These are phyloP conservation scores for Drosophila tropicalis DNA, from an alignment of 1,140 invertebrate genomes.

Conservation along the genomic window DNA sequence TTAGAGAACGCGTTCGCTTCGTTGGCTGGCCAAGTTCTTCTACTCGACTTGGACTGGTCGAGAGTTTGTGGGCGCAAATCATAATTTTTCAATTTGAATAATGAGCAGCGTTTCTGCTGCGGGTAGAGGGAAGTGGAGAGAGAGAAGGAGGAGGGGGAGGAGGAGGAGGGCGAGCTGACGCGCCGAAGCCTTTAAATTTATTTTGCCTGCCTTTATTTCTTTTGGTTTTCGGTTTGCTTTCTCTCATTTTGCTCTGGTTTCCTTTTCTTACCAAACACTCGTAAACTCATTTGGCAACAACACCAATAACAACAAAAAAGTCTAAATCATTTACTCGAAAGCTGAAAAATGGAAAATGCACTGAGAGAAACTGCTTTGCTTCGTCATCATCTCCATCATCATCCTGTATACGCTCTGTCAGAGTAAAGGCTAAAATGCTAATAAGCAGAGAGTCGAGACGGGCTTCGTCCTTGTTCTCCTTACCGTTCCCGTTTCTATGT, in stretches of 20 bases:
- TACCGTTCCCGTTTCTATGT: conserved; percentile 42
- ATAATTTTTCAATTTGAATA: conserved; percentile 82
- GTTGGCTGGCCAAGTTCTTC: conserved; percentile 38
- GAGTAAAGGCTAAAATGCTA: conserved; percentile 77
- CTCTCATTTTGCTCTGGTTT: conserved; percentile 31
- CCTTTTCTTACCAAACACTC: conserved; percentile 67
- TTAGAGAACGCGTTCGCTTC: conserved; percentile 60
- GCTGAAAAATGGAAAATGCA: conserved; percentile 37
- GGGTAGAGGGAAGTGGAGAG: neutral
- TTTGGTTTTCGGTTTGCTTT: neutral
- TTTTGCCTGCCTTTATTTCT: conserved; percentile 58
- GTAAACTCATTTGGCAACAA: conserved; percentile 72
- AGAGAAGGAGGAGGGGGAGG: neutral
- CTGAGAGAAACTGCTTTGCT: neutral
- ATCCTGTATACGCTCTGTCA: conserved; percentile 23
- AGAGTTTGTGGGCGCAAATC: conserved; percentile 66
- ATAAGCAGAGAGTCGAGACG: conserved; percentile 62
- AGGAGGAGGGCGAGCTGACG: conserved; percentile 2
- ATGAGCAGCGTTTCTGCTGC: conserved; percentile 57
- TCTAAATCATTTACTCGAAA: conserved; percentile 77
- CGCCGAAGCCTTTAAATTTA: conserved; percentile 75
- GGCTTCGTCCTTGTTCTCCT: conserved; percentile 17
- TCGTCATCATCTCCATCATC: conserved; percentile 13
- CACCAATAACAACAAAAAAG: conserved; percentile 40
- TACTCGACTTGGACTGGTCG: conserved; percentile 37